Conservation (phyloP, 2,888 invertebrate genomes). For the Desoria tigrina region DNA sequence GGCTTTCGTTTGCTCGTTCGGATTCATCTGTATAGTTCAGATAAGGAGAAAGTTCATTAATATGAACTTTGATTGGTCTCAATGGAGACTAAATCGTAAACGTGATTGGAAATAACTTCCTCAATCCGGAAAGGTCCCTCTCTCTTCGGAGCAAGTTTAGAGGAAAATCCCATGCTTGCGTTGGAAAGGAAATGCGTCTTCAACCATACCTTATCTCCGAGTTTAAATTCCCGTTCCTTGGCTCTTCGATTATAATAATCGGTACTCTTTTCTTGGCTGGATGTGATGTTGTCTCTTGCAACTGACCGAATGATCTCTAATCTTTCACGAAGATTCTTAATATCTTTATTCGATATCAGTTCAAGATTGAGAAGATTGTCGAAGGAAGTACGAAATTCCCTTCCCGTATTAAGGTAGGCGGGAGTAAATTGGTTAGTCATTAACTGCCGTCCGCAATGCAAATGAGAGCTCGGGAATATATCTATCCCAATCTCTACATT, state of each 20-base stretch:
- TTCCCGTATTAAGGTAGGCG: slow-evolving; percentile 27
- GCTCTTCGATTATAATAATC: slow-evolving; percentile 25
- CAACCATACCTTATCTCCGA: slow-evolving; percentile 31
- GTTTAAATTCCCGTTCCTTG: slow-evolving; percentile 15
- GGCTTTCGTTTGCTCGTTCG: too few species aligned
- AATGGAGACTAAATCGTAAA: slow-evolving; percentile 16
- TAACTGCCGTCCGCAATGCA: slow-evolving; percentile 24
- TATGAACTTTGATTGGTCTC: slow-evolving; percentile 28
- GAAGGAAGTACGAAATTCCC: slow-evolving; percentile 31
- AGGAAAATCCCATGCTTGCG: slow-evolving; percentile 30
- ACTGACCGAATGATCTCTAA: slow-evolving; percentile 19
- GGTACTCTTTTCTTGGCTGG: slow-evolving; percentile 9
- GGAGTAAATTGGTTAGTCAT: slow-evolving; percentile 27
- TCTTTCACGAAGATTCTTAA: slow-evolving; percentile 9
- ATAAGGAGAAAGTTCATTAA: slow-evolving; percentile 29
- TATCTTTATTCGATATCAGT: not conserved
- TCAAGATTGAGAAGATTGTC: slow-evolving; percentile 23
- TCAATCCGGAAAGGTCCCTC: slow-evolving; percentile 36
- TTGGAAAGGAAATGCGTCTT: slow-evolving; percentile 29
- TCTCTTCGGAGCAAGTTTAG: slow-evolving; percentile 17
- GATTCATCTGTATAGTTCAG: too few species aligned
- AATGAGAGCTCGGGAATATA: slow-evolving; percentile 29
- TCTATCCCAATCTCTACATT: slow-evolving; percentile 30
- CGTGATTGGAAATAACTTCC: slow-evolving; percentile 6
- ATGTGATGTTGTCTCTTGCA: slow-evolving; percentile 22